phyloP scores from a whole-genome alignment of 2,797 vertebrate genomes.

The Parauchenoglanis ngamensis region DNA sequence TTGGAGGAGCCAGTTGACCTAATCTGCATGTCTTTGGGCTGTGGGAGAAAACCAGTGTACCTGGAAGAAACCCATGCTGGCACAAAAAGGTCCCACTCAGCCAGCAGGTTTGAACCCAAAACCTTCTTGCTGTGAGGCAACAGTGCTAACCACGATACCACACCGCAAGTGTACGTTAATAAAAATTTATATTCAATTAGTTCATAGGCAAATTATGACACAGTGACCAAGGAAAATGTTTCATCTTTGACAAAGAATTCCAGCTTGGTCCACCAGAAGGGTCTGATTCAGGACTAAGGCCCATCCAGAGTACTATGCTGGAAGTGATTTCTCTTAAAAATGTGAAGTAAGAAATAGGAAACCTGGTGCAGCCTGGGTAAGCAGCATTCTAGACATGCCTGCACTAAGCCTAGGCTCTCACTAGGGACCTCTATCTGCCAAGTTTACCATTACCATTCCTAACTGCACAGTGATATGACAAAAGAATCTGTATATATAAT shows the following conservation, averaged over 20 bases:
- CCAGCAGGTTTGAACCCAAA: no score
- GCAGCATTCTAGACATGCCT: conserved; percentile 7
- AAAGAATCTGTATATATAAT: background rate
- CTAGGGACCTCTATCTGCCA: background rate
- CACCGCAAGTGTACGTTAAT: no score
- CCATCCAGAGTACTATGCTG: background rate
- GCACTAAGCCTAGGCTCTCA: background rate
- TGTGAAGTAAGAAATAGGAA: conserved; percentile 5
- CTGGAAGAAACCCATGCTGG: no score
- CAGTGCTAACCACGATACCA: no score
- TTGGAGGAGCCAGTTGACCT: no score
- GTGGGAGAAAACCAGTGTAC: no score
- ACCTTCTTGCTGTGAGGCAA: no score
- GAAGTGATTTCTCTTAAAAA: conserved; percentile 32
- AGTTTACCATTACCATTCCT: background rate
- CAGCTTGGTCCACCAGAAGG: background rate
- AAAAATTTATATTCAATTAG: background rate
- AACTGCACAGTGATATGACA: background rate
- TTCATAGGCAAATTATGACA: background rate
- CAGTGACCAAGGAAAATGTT: background rate
- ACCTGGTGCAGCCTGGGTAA: background rate
- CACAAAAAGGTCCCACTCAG: no score
- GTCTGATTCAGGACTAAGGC: background rate
- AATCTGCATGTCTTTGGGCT: no score
- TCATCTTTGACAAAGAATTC: background rate